A percentile compares a stretch with the other conserved stretches of the same genome.
Conservation (phyloP, 2,113 vertebrate genomes). For the Uropsilus gracilis region DNA sequence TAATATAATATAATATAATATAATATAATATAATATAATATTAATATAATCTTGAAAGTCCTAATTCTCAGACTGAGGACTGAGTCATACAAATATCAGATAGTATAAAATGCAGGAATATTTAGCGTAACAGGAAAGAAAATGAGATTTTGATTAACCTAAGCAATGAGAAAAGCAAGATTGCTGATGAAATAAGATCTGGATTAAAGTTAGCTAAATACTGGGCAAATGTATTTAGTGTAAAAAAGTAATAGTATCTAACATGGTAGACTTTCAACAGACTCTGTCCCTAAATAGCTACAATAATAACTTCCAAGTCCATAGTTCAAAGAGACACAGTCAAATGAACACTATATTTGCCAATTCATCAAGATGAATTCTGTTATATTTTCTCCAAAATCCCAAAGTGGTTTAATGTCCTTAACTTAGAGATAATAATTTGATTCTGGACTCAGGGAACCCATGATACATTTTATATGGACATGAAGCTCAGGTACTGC, state of each 20-base stretch:
- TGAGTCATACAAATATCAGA: not conserved
- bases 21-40: no score
- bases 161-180: not conserved
- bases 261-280: no score
- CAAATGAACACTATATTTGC: not conserved
- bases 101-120: not conserved
- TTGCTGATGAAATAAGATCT: not conserved
- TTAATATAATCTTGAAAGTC: slow-evolving; percentile 16
- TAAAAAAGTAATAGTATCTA: not conserved
- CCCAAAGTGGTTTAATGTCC: not conserved
- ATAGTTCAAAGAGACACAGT: not conserved
- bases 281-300: not conserved
- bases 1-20: no score
- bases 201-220: not conserved
- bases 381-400: not conserved
- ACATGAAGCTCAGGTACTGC: not conserved
- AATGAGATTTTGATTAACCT: not conserved
- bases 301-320: not conserved
- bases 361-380: not conserved
- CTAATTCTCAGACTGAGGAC: not conserved
- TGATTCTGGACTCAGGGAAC: not conserved
- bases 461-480: not conserved
- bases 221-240: not conserved
- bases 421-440: not conserved
- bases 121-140: not conserved